These are phyloP conservation scores for Nyctibius bracteatus DNA, from an alignment of 2,113 vertebrate species.

Conservation along the genomic window DNA sequence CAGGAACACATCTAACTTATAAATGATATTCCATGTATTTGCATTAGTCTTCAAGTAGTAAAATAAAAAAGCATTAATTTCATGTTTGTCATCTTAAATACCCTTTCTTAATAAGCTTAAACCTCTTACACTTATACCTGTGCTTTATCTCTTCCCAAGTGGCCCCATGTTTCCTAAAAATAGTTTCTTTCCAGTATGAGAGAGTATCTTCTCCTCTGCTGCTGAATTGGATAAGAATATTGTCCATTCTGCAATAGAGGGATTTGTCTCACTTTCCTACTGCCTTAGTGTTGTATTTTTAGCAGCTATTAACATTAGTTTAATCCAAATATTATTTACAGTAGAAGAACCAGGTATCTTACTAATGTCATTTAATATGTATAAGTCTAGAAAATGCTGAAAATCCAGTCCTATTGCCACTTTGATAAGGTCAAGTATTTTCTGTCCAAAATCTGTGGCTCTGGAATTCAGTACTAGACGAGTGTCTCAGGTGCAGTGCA, in stretches of 20 bases:
- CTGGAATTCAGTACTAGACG: not conserved
- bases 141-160: slow-evolving; percentile 32
- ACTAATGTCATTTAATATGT: slow-evolving; percentile 32
- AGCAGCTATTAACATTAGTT: slow-evolving; percentile 47
- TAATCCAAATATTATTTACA: slow-evolving; percentile 70
- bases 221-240: slow-evolving; percentile 63
- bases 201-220: not conserved
- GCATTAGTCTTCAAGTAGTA: not conserved
- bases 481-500: not conserved
- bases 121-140: slow-evolving; percentile 33
- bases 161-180: slow-evolving; percentile 31
- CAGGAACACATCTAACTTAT: not conserved
- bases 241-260: slow-evolving; percentile 58
- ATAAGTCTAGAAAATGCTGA: slow-evolving; percentile 43
- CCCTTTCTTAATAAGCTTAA: slow-evolving; percentile 51
- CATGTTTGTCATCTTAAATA: slow-evolving; percentile 58
- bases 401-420: slow-evolving; percentile 22
- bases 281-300: slow-evolving; percentile 50
- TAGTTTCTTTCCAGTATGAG: slow-evolving; percentile 8
- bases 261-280: slow-evolving; percentile 54
- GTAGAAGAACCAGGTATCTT: slow-evolving; percentile 28
- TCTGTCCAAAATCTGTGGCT: not conserved
- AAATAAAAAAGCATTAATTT: slow-evolving; percentile 35
- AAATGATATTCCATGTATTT: not conserved
- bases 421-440: slow-evolving; percentile 41